Base-by-base conservation (phyloP, 1,140 invertebrate genomes). In the Pachyrhynchus sulphureomaculatus region DNA sequence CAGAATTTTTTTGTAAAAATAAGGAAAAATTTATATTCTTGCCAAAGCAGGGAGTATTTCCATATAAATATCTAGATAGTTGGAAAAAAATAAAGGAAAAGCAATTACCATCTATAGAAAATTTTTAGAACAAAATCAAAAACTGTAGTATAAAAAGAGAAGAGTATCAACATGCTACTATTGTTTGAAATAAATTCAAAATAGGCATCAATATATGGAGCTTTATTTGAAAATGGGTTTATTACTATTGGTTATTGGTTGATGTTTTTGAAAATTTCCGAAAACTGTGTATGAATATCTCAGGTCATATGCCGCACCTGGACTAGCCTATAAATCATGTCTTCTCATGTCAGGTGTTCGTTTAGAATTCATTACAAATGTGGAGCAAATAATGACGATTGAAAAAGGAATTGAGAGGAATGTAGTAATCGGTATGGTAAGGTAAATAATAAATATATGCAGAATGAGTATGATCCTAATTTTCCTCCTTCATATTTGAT, bases 261-360 rank as follows among this genome's bases (percentile, higher is more conserved):
- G 76, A 77, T 62, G 58, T 78, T 26, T 78, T 79, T 64, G 69
- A 77, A 72, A 78, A 76, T 51, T 78, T 78, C 65, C 20, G 76
- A 55, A 21, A 49, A n/a, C 56, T 68, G 6, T 72, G 76, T 65
- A n/a, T 66, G 75, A 78, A 68, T 69, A 70, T 6, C 47, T 64
- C 17, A 65, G 74, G 36, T 78, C 75, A 67, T 70, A 55, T 34
- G 75, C 75, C 6, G 45, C 71, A 4, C 77, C 76, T 13, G 68
- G 68, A 12, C 66, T 75, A 17, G 49, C 6, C 17, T 68, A 45
- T 45, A 4, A 56, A 34, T 18, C 21, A 6, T 49, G 24, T 20
- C 42, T 51, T 59, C 68, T 70, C 18, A 74, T 74, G 70, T 62
- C 42, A 4, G 13, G 17, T 2, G 20, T 45, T 45, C 2, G 3